Evolutionary conservation across 2,113 vertebrate species (phyloP).

Genomic region (Pavo muticus): DNA sequence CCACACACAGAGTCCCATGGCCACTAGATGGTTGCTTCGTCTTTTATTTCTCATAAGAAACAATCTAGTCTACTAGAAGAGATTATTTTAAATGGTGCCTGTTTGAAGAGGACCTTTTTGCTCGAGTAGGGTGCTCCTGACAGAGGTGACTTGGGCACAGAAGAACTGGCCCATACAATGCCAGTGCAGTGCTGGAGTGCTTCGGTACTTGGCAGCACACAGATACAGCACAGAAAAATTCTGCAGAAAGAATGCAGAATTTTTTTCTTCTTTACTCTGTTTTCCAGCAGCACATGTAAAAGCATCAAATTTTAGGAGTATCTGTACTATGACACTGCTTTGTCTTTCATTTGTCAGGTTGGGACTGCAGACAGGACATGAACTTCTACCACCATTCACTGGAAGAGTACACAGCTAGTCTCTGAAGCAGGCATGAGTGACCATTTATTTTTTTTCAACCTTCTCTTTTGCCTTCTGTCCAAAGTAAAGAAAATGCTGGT

Average conservation of each 20-base stretch:
- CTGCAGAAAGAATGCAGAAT: neutral
- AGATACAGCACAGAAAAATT: neutral
- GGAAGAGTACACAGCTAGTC: neutral
- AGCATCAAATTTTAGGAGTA: neutral
- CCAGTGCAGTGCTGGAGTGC: neutral
- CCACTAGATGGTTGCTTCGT: neutral
- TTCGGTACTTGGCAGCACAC: neutral
- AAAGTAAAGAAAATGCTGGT: neutral
- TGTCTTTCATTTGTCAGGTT: neutral
- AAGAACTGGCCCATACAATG: fast-evolving
- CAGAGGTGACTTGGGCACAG: fast-evolving
- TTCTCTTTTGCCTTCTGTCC: neutral
- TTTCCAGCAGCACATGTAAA: neutral
- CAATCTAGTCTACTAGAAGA: neutral
- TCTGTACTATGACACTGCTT: neutral
- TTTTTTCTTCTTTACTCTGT: neutral
- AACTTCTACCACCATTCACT: neutral
- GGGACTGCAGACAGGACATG: neutral
- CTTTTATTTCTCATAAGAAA: neutral
- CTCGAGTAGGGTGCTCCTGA: neutral
- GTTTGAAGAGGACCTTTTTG: neutral
- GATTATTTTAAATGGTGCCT: neutral
- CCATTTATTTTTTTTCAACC: neutral
- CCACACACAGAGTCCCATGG: neutral
- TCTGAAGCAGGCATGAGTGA: neutral